A percentile compares a stretch with the other conserved stretches of the same genome.
Conservation (phyloP, 1,140 invertebrate species). For the Drosophila pandora region DNA sequence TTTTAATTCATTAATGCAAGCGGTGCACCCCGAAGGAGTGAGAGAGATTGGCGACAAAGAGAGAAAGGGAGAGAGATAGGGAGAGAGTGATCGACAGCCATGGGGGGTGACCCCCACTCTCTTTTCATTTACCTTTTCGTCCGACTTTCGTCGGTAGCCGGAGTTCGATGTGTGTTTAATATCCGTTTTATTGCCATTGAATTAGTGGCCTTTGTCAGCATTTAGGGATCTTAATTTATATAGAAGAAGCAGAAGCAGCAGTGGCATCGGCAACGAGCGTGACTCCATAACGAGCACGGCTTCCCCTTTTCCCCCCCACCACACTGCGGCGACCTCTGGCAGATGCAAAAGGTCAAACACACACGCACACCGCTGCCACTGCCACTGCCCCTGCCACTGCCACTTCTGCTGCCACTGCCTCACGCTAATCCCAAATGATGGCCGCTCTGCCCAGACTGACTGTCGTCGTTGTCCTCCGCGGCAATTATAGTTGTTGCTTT, state of each 20-base stretch:
- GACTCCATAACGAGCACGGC: slow-evolving; percentile 73
- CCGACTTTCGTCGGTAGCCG: slow-evolving; percentile 59
- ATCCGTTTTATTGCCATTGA: slow-evolving; percentile 81
- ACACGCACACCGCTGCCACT: slow-evolving; percentile 10
- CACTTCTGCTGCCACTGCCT: background rate
- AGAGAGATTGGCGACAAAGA: background rate
- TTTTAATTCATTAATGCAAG: slow-evolving; percentile 63
- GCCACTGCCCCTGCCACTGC: background rate
- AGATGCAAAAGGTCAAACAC: slow-evolving; percentile 12
- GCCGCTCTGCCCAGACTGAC: slow-evolving; percentile 72
- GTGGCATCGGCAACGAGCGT: slow-evolving; percentile 57
- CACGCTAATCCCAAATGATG: slow-evolving; percentile 75
- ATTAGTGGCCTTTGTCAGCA: slow-evolving; percentile 79
- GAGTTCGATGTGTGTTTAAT: slow-evolving; percentile 78
- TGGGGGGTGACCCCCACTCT: background rate
- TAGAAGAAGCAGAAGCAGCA: slow-evolving; percentile 27
- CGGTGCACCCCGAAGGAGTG: slow-evolving; percentile 9
- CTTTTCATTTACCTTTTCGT: background rate
- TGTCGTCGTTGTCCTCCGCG: slow-evolving; percentile 63
- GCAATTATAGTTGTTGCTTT: slow-evolving; percentile 25
- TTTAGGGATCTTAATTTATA: slow-evolving; percentile 82
- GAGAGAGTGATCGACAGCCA: slow-evolving; percentile 1
- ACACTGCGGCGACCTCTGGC: background rate
- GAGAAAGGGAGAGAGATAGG: background rate
- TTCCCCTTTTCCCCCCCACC: slow-evolving; percentile 15